These are phyloP conservation scores for Leptonema lineaticorne DNA, from an alignment of 1,140 invertebrate species.

Conservation along the genomic window DNA sequence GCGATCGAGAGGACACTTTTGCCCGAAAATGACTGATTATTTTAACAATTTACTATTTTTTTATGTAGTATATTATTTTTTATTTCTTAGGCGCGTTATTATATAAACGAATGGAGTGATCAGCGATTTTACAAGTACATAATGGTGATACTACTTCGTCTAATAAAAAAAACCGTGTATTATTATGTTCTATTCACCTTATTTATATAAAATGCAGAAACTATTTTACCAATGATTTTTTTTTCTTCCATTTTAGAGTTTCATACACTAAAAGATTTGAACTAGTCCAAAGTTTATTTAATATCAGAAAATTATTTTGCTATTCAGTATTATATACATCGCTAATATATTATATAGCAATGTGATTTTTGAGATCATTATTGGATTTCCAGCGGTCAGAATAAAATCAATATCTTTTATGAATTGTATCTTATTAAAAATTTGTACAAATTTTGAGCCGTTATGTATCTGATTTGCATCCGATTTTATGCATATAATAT, in stretches of 20 bases:
- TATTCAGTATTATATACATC: too few relatives aligned
- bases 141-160: not conserved
- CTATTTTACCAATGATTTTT: slow-evolving; percentile 15
- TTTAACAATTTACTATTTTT: slow-evolving; percentile 21
- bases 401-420: too few relatives aligned
- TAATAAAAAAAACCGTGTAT: not conserved
- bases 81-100: slow-evolving; percentile 1
- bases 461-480: too few relatives aligned
- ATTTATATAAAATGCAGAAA: not conserved
- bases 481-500: too few relatives aligned
- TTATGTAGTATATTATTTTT: slow-evolving; percentile 24
- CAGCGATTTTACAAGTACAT: not conserved
- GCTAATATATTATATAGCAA: too few relatives aligned
- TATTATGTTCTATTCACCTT: not conserved
- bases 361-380: too few relatives aligned
- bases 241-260: not conserved
- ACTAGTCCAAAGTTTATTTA: too few relatives aligned
- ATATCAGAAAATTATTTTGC: slow-evolving; percentile 3
- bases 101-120: not conserved
- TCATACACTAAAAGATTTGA: too few relatives aligned
- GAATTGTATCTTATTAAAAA: too few relatives aligned
- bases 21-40: slow-evolving; percentile 39
- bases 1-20: slow-evolving; percentile 26
- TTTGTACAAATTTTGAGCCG: too few relatives aligned
- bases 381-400: too few relatives aligned